These are phyloP conservation scores for Hemibagrus guttatus DNA, from an alignment of 2,797 vertebrate genomes.

Conservation along the genomic window DNA sequence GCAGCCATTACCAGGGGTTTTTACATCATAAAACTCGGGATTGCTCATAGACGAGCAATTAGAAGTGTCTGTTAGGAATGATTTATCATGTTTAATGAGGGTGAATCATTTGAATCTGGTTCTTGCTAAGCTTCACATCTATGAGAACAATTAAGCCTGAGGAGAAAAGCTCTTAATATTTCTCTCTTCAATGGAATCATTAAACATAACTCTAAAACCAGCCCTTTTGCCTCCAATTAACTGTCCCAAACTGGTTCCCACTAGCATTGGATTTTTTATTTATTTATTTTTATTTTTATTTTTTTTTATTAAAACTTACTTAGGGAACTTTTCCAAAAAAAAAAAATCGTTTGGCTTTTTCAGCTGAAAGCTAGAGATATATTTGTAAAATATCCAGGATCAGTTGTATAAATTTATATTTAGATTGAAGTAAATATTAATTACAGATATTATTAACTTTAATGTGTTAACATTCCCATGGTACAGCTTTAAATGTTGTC, in stretches of 20 bases:
- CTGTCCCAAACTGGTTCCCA: constrained; percentile 34
- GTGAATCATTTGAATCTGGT: constrained; percentile 47
- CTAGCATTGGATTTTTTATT: constrained; percentile 10
- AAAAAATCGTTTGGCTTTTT: constrained; percentile 60
- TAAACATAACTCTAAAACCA: constrained; percentile 21
- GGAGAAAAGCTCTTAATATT: constrained; percentile 36
- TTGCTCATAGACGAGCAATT: constrained; percentile 25
- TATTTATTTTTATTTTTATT: constrained; percentile 48
- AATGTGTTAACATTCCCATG: constrained; percentile 68
- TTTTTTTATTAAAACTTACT: constrained; percentile 50
- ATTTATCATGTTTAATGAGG: constrained; percentile 53
- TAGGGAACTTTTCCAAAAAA: constrained; percentile 62
- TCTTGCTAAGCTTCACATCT: constrained; percentile 24
- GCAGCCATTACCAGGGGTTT: constrained; percentile 38
- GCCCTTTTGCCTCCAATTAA: constrained; percentile 32
- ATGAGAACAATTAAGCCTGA: constrained; percentile 42
- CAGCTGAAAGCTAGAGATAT: constrained; percentile 60
- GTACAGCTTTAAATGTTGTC: constrained; percentile 67
- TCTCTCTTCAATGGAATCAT: constrained; percentile 32
- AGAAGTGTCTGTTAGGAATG: constrained; percentile 28
- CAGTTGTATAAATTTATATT: constrained; percentile 72
- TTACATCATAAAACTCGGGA: not conserved
- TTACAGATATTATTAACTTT: constrained; percentile 75
- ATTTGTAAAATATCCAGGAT: constrained; percentile 66
- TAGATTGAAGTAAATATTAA: constrained; percentile 72